Conservation (phyloP, 2,113 vertebrate species). For the Pardalotus punctatus region DNA sequence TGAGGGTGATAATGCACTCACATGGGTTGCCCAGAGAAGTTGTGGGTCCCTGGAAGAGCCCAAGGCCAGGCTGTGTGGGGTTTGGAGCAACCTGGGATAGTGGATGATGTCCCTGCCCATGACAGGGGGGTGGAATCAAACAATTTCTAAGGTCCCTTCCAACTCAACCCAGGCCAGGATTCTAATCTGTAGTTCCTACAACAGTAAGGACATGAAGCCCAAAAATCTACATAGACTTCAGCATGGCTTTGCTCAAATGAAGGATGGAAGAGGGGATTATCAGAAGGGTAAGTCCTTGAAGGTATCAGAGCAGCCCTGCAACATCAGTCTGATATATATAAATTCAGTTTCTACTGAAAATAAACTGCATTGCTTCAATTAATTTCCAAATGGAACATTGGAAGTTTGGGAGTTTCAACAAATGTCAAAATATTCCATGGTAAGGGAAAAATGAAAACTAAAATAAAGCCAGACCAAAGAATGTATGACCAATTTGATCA, state of each 20-base stretch:
- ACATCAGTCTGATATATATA: not conserved
- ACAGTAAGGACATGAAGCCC: not conserved
- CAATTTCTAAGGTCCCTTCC: not conserved
- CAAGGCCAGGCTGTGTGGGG: rapidly evolving
- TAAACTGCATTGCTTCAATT: not conserved
- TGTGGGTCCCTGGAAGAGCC: not conserved
- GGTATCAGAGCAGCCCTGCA: not conserved
- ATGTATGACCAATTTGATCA: not conserved
- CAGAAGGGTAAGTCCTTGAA: not conserved
- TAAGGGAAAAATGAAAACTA: constrained; percentile 4
- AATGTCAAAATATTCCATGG: constrained; percentile 37
- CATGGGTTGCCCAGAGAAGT: not conserved
- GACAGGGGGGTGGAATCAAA: rapidly evolving
- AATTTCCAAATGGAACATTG: constrained; percentile 6
- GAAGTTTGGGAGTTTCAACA: not conserved
- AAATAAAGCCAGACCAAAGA: constrained; percentile 34
- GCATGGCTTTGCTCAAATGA: not conserved
- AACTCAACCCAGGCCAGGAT: not conserved
- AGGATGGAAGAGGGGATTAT: not conserved
- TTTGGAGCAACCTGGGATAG: not conserved
- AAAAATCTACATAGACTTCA: not conserved
- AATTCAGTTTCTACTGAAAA: constrained; percentile 22
- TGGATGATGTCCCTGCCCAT: not conserved
- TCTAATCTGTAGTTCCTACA: not conserved
- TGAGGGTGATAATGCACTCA: not conserved